These are phyloP conservation scores for Leistus spinibarbis DNA, from an alignment of 2,888 invertebrate genomes.

Conservation along the genomic window DNA sequence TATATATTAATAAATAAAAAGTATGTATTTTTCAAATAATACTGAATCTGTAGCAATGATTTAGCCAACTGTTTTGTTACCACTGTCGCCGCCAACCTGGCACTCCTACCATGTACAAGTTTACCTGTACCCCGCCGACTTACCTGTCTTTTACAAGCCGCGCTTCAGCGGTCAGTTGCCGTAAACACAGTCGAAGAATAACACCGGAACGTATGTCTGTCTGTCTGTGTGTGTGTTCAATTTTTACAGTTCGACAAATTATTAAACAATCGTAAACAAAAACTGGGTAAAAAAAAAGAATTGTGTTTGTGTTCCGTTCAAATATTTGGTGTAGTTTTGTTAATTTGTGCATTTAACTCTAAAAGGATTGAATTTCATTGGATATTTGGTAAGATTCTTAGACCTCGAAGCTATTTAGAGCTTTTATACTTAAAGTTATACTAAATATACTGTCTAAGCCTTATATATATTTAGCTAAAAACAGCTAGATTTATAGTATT, in stretches of 20 bases:
- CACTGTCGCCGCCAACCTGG: neutral
- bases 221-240: neutral
- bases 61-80: neutral
- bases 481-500: too few relatives aligned
- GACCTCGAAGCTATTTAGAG: too few relatives aligned
- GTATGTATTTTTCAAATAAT: neutral
- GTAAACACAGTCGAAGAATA: neutral
- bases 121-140: slow-evolving; percentile 2
- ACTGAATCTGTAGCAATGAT: neutral
- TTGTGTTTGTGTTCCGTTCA: too few relatives aligned
- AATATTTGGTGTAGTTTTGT: too few relatives aligned
- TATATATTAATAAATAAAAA: neutral
- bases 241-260: neutral
- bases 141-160: slow-evolving; percentile 4
- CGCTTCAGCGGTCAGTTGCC: neutral
- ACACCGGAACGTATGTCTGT: neutral
- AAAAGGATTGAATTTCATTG: too few relatives aligned
- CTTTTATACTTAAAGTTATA: too few relatives aligned
- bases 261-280: neutral
- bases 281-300: too few relatives aligned
- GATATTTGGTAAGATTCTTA: too few relatives aligned
- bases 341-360: too few relatives aligned
- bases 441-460: too few relatives aligned
- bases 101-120: neutral
- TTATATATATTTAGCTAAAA: too few relatives aligned